phyloP scores from a whole-genome alignment of 2,797 vertebrate species.

The Basileuterus tristriatus region DNA sequence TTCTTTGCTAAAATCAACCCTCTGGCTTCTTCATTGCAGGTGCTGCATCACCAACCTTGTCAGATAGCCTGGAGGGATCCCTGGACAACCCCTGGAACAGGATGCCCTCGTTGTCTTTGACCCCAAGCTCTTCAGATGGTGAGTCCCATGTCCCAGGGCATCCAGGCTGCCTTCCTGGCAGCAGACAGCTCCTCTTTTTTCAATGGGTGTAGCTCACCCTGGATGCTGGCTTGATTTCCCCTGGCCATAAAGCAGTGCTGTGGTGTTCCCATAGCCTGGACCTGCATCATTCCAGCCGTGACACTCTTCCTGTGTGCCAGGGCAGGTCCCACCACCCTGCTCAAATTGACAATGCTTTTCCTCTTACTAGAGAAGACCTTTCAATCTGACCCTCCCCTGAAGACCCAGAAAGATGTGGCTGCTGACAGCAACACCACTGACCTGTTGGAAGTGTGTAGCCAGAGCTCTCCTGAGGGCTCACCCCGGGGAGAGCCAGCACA shows the following conservation, averaged over 20 bases:
- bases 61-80: background rate
- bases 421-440: constrained; percentile 32
- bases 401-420: background rate
- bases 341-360: background rate
- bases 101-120: background rate
- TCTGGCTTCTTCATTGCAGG: background rate
- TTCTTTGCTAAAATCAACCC: background rate
- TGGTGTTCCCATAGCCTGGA: background rate
- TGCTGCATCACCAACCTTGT: background rate
- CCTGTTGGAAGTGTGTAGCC: background rate
- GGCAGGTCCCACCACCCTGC: background rate
- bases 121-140: constrained; percentile 31
- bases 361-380: background rate
- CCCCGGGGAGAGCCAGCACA: fast-evolving
- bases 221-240: background rate
- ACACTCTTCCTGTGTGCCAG: fast-evolving
- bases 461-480: background rate
- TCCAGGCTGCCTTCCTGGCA: background rate
- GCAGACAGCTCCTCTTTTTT: background rate
- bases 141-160: background rate
- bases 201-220: background rate
- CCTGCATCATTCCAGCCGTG: background rate
- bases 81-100: constrained; percentile 48
- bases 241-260: background rate
- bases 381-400: background rate